phyloP scores from a whole-genome alignment of 2,888 invertebrate species.

The Flexamia atlantica region DNA sequence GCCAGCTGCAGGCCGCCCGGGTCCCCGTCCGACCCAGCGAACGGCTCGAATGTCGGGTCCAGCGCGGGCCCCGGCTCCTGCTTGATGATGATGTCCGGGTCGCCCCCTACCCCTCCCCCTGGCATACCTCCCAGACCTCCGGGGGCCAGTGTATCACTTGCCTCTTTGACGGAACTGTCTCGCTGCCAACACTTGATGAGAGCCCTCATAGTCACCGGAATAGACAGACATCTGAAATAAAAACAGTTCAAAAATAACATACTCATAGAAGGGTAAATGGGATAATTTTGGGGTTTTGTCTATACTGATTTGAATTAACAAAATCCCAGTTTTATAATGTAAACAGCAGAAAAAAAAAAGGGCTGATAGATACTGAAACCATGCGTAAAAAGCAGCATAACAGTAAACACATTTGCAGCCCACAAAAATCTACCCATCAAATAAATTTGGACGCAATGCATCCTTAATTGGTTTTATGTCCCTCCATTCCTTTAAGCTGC shows the following conservation, averaged over 20 bases:
- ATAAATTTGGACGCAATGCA: too few relatives aligned
- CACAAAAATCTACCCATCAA: too few relatives aligned
- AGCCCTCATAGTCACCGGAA: slow-evolving; percentile 93
- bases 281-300: too few relatives aligned
- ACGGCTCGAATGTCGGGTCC: slow-evolving; percentile 65
- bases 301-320: too few relatives aligned
- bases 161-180: slow-evolving; percentile 77
- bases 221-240: slow-evolving; percentile 85
- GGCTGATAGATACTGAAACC: too few relatives aligned
- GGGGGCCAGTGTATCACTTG: slow-evolving; percentile 72
- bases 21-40: slow-evolving; percentile 58
- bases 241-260: slow-evolving; percentile 46
- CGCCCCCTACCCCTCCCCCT: slow-evolving; percentile 68
- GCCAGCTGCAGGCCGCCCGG: slow-evolving; percentile 51
- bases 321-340: too few relatives aligned
- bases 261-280: neutral
- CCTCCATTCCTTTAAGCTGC: too few relatives aligned
- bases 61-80: slow-evolving; percentile 73
- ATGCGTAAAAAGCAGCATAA: too few relatives aligned
- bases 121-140: slow-evolving; percentile 71
- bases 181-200: slow-evolving; percentile 92
- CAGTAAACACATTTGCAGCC: too few relatives aligned
- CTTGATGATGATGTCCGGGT: slow-evolving; percentile 73
- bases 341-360: too few relatives aligned
- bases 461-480: too few relatives aligned